Conservation (phyloP, 2,888 invertebrate species). For the Heliconius sara region DNA sequence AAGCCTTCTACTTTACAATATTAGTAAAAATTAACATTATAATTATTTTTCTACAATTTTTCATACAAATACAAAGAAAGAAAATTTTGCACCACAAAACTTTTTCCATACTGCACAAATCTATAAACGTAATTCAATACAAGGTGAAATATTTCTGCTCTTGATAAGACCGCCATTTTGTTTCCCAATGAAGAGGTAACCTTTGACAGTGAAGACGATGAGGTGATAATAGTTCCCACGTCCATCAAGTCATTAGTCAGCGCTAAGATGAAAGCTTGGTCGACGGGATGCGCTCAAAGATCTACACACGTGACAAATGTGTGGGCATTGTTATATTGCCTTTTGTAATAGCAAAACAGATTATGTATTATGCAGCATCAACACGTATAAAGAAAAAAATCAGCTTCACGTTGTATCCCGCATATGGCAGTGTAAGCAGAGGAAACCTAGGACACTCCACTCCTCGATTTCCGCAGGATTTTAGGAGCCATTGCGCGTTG, state of each 20-base stretch:
- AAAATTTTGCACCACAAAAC: no score
- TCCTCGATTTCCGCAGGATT: no score
- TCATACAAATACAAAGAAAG: no score
- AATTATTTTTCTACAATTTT: no score
- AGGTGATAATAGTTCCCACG: slow-evolving; percentile 73
- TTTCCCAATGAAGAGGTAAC: slow-evolving; percentile 61
- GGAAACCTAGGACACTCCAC: no score
- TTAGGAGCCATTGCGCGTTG: no score
- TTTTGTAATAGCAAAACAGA: slow-evolving; percentile 69
- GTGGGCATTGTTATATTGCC: slow-evolving; percentile 63
- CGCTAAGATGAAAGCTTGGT: slow-evolving; percentile 55
- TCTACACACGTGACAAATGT: slow-evolving; percentile 70
- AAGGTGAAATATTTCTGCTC: not conserved
- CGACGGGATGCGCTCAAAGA: slow-evolving; percentile 36
- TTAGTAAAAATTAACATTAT: no score
- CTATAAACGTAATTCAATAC: not conserved
- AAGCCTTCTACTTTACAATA: no score
- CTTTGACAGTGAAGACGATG: slow-evolving; percentile 72
- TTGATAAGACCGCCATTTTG: slow-evolving; percentile 67
- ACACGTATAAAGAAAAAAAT: slow-evolving; percentile 29
- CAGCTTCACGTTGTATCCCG: no score
- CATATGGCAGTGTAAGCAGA: no score
- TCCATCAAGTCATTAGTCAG: slow-evolving; percentile 80
- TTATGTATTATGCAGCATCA: slow-evolving; percentile 50
- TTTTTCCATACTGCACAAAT: not conserved